These are phyloP conservation scores for Sebastes diploproa DNA, from an alignment of 2,797 vertebrate genomes.

Conservation along the genomic window DNA sequence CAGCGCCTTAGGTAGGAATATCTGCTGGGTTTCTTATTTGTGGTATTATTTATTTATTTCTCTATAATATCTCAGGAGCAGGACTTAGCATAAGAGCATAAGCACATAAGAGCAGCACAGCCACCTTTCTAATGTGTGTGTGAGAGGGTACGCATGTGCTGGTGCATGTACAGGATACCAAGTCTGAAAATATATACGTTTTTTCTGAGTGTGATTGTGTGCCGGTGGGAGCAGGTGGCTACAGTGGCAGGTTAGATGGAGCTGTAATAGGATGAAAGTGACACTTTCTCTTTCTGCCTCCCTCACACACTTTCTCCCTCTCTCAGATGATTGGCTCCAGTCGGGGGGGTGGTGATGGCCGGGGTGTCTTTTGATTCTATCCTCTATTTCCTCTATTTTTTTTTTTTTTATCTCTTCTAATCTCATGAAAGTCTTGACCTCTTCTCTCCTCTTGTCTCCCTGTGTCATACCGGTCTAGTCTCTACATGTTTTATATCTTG, in stretches of 20 bases:
- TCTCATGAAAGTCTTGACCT: constrained; percentile 59
- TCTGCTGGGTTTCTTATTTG: constrained; percentile 44
- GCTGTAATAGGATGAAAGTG: constrained; percentile 72
- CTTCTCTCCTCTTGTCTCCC: constrained; percentile 22
- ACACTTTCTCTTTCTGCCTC: constrained; percentile 54
- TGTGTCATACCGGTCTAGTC: neutral
- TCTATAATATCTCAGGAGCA: constrained; percentile 50
- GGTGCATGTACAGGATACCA: neutral
- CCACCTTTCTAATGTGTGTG: constrained; percentile 13
- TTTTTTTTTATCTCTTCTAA: constrained; percentile 29
- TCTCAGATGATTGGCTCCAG: constrained; percentile 60
- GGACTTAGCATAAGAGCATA: constrained; percentile 67
- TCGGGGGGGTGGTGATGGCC: constrained; percentile 1
- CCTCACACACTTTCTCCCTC: constrained; percentile 31
- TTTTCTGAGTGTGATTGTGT: constrained; percentile 29
- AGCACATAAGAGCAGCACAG: constrained; percentile 49
- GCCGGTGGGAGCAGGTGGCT: constrained; percentile 73
- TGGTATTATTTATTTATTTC: constrained; percentile 51
- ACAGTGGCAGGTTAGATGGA: constrained; percentile 68
- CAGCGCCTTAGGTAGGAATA: constrained; percentile 43
- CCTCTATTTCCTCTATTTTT: constrained; percentile 19
- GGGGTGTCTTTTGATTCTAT: constrained; percentile 12
- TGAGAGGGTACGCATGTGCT: neutral
- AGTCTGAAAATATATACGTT: neutral
- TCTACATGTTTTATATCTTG: constrained; percentile 22